phyloP scores from a whole-genome alignment of 2,888 invertebrate genomes.

The Drosophila suboccidentalis region DNA sequence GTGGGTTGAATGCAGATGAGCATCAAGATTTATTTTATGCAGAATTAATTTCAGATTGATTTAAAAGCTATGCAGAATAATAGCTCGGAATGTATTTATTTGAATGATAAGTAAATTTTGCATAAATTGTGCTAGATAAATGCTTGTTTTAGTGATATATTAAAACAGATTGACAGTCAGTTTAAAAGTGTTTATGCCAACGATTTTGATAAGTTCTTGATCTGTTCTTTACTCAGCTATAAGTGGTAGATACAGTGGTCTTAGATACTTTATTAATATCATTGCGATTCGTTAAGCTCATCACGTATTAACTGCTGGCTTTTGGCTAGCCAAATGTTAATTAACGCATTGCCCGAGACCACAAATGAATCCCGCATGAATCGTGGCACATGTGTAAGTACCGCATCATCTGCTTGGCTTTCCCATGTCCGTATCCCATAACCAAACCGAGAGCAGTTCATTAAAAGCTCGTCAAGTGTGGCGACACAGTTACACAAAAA shows the following conservation, averaged over 20 bases:
- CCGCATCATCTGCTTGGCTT: conserved; percentile 34
- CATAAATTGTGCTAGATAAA: conserved; percentile 2
- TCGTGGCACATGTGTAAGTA: conserved; percentile 11
- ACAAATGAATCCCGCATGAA: conserved; percentile 21
- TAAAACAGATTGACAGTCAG: background rate
- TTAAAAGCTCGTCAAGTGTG: conserved; percentile 71
- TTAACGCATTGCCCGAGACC: conserved; percentile 55
- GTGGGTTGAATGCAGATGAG: conserved; percentile 19
- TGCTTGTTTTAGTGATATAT: background rate
- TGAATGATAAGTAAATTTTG: conserved; percentile 4
- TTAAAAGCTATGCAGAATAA: conserved; percentile 6
- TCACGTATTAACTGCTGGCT: conserved; percentile 46
- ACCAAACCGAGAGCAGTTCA: conserved; percentile 50
- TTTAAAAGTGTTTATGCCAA: background rate
- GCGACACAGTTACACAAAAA: conserved; percentile 40
- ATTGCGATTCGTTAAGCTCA: conserved; percentile 7
- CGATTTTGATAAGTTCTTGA: background rate
- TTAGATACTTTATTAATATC: background rate
- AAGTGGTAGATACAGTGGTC: background rate
- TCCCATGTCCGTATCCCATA: conserved; percentile 26
- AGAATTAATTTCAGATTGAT: conserved; percentile 10
- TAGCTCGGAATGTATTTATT: conserved; percentile 10
- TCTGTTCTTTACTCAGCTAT: background rate
- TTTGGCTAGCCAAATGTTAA: conserved; percentile 56
- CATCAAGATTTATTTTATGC: conserved; percentile 13